Evolutionary conservation across 1,140 invertebrate genomes (phyloP).

Genomic region (Calycopis cecrops): DNA sequence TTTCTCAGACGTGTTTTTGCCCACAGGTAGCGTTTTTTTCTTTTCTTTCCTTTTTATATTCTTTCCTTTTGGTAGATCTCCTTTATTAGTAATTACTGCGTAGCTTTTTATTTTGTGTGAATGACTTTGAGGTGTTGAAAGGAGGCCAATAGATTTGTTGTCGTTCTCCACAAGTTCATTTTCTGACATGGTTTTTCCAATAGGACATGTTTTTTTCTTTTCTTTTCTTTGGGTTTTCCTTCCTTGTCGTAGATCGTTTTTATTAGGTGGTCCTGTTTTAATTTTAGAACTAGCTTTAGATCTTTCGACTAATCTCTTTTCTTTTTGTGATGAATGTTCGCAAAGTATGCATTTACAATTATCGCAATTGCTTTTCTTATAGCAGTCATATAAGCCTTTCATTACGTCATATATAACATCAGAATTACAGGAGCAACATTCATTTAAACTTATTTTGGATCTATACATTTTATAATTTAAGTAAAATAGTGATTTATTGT

Average conservation of each 20-base stretch:
- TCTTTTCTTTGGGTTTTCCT: conserved; percentile 20
- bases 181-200: too few relatives aligned
- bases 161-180: too few relatives aligned
- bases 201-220: conserved; percentile 24
- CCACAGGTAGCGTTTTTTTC: too few relatives aligned
- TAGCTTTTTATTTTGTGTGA: too few relatives aligned
- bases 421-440: conserved; percentile 54
- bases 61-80: too few relatives aligned
- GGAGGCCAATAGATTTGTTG: too few relatives aligned
- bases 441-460: conserved; percentile 39
- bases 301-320: conserved; percentile 34
- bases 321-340: conserved; percentile 40
- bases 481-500: not conserved
- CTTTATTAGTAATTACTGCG: too few relatives aligned
- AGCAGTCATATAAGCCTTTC: conserved; percentile 57
- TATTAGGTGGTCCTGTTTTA: too few relatives aligned
- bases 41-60: too few relatives aligned
- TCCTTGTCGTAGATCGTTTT: too few relatives aligned
- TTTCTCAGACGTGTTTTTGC: too few relatives aligned
- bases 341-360: conserved; percentile 53
- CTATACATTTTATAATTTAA: conserved; percentile 33
- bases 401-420: conserved; percentile 60
- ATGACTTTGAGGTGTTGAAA: too few relatives aligned
- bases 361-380: conserved; percentile 56
- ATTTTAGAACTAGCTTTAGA: conserved; percentile 22